Conservation (phyloP, 1,140 invertebrate species). For the Latrodectus geometricus region DNA sequence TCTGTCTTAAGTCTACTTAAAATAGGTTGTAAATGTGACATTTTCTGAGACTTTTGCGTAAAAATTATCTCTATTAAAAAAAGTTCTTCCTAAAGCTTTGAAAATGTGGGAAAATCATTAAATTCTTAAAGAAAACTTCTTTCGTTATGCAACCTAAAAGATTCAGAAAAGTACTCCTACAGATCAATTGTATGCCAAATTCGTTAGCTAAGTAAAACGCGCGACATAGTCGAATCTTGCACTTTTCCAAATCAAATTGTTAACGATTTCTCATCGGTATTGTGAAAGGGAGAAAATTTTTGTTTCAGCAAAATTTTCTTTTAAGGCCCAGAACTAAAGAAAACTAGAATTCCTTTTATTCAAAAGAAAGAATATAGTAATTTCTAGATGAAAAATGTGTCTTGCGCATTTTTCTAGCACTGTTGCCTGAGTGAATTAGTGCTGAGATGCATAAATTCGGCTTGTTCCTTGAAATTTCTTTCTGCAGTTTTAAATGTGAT, state of each 20-base stretch:
- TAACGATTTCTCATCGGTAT: conserved; percentile 57
- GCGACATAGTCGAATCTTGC: conserved; percentile 32
- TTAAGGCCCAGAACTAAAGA: background rate
- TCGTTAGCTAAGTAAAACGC: conserved; percentile 57
- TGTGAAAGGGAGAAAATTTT: background rate
- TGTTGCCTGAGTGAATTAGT: background rate
- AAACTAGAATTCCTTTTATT: background rate
- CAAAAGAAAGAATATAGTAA: background rate
- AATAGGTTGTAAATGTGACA: too few relatives aligned
- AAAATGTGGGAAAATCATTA: conserved; percentile 17
- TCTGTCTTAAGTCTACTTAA: too few relatives aligned
- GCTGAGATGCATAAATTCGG: background rate
- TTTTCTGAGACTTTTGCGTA: too few relatives aligned
- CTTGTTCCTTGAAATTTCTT: too few relatives aligned
- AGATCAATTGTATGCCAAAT: conserved; percentile 45
- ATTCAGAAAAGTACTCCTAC: conserved; percentile 26
- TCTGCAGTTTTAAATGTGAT: too few relatives aligned
- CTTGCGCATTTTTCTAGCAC: background rate
- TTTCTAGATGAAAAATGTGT: background rate
- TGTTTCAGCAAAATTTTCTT: conserved; percentile 14
- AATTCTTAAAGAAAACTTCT: conserved; percentile 12
- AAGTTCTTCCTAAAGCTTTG: too few relatives aligned
- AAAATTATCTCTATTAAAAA: too few relatives aligned
- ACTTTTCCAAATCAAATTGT: conserved; percentile 60
- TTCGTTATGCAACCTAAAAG: conserved; percentile 8